These are phyloP conservation scores for Entomobrya proxima DNA, from an alignment of 2,888 invertebrate genomes.

Conservation along the genomic window DNA sequence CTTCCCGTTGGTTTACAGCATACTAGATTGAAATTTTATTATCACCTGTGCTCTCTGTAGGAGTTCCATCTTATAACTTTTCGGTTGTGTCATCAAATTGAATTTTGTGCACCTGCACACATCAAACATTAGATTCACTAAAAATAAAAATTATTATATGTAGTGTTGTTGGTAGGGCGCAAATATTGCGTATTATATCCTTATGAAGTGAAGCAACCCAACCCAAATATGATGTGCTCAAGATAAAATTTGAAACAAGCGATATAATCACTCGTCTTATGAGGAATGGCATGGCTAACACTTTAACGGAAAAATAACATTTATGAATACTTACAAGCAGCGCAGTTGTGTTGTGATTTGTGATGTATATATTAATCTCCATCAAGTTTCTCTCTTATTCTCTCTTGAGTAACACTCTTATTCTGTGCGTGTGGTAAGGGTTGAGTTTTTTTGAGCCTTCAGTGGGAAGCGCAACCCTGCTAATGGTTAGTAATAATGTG, in stretches of 20 bases:
- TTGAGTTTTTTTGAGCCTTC: neutral
- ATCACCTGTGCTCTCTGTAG: constrained; percentile 64
- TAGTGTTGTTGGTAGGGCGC: no score
- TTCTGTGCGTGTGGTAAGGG: neutral
- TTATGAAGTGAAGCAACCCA: constrained; percentile 53
- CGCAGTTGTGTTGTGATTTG: no score
- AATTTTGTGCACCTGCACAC: constrained; percentile 63
- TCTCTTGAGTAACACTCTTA: neutral
- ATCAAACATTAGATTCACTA: constrained; percentile 34
- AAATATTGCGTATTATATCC: no score
- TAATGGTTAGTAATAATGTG: neutral
- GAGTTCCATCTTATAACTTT: constrained; percentile 51
- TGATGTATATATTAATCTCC: neutral
- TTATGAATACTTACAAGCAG: neutral
- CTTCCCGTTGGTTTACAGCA: neutral
- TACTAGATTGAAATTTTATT: constrained; percentile 51
- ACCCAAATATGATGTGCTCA: constrained; percentile 46
- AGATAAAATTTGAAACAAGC: constrained; percentile 56
- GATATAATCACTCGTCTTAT: constrained; percentile 8
- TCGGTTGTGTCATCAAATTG: constrained; percentile 62
- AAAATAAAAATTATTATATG: constrained; percentile 16
- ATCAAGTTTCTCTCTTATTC: neutral
- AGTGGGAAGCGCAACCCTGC: neutral
- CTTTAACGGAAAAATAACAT: neutral
- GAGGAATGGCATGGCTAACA: neutral